Conservation (phyloP, 2,888 invertebrate species). For the Elegia similella region DNA sequence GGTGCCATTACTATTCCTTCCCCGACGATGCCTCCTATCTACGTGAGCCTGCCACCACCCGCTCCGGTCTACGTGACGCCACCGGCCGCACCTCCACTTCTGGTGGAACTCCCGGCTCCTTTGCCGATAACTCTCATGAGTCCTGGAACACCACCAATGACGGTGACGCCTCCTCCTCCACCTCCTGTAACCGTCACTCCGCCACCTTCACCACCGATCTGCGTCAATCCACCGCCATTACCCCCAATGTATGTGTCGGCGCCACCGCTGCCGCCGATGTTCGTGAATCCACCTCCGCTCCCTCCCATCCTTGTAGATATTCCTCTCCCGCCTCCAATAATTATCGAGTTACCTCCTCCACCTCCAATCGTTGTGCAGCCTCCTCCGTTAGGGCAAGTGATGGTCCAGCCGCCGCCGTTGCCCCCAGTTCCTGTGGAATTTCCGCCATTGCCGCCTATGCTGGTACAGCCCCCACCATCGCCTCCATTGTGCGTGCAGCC, state of each 20-base stretch:
- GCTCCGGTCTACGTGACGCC: conserved; percentile 50
- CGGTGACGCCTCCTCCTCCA: conserved; percentile 47
- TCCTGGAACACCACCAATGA: conserved; percentile 49
- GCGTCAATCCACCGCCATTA: conserved; percentile 55
- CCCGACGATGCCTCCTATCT: conserved; percentile 47
- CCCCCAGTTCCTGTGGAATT: conserved; percentile 66
- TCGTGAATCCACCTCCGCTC: conserved; percentile 51
- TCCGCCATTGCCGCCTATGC: conserved; percentile 59
- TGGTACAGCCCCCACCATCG: conserved; percentile 63
- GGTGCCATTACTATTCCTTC: conserved; percentile 23
- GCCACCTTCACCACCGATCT: conserved; percentile 53
- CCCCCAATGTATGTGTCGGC: conserved; percentile 57
- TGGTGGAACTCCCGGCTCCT: conserved; percentile 50
- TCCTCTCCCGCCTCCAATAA: conserved; percentile 56
- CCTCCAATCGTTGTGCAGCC: conserved; percentile 66
- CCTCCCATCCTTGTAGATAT: conserved; percentile 52
- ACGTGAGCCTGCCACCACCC: conserved; percentile 57
- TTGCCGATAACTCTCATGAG: conserved; percentile 55
- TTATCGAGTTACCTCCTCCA: conserved; percentile 61
- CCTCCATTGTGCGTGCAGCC: conserved; percentile 61
- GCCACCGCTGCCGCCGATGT: conserved; percentile 55
- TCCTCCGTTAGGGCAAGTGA: conserved; percentile 57
- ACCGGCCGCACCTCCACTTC: conserved; percentile 49
- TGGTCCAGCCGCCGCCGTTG: conserved; percentile 64
- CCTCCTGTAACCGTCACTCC: conserved; percentile 56